phyloP scores from a whole-genome alignment of 2,113 vertebrate genomes.

The Cebidichthys violaceus region DNA sequence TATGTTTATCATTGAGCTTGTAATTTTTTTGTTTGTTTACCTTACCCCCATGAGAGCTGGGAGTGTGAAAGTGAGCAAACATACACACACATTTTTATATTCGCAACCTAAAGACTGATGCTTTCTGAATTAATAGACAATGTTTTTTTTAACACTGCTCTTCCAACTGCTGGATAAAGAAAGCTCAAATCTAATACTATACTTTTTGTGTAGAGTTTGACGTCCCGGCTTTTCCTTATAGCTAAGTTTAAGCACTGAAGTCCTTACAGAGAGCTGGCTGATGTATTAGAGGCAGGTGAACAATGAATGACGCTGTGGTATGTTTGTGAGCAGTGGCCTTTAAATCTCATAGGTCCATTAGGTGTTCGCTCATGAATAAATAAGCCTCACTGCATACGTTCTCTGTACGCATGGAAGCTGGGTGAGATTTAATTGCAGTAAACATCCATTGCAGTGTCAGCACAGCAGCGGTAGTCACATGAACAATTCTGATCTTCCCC shows the following conservation, averaged over 20 bases:
- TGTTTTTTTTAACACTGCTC: not conserved
- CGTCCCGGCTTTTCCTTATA: not conserved
- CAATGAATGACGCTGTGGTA: conserved; percentile 38
- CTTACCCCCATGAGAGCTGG: not conserved
- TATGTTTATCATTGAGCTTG: not conserved
- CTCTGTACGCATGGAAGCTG: not conserved
- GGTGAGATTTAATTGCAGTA: not conserved
- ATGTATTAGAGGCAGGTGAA: not conserved
- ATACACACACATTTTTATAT: not conserved
- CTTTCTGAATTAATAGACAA: not conserved
- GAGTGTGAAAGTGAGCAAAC: not conserved
- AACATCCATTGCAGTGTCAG: not conserved
- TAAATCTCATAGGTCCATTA: conserved; percentile 19
- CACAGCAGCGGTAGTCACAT: not conserved
- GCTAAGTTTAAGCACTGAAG: conserved; percentile 5
- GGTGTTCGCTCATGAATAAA: conserved; percentile 52
- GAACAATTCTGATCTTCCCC: not conserved
- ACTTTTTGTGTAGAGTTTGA: not conserved
- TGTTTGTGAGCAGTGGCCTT: conserved; percentile 52
- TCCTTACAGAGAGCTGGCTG: not conserved
- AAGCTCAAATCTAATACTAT: not conserved
- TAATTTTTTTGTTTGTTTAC: not conserved
- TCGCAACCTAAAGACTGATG: not conserved
- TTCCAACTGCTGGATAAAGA: not conserved
- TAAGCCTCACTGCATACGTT: not conserved